A percentile compares a stretch with the other conserved stretches of the same genome.
phyloP scores from a whole-genome alignment of 2,888 invertebrate species.

The Meloe dianella region DNA sequence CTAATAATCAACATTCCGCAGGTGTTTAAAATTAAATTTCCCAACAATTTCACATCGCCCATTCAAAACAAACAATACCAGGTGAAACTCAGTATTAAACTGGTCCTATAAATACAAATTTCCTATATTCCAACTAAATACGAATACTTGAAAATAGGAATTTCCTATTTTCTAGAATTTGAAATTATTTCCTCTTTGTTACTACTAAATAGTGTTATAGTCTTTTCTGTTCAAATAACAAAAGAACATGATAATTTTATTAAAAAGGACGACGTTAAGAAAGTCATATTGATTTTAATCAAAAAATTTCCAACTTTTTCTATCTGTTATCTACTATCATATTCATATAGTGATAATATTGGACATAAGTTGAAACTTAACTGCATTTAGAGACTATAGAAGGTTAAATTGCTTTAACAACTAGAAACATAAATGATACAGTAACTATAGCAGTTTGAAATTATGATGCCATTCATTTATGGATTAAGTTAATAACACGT shows the following conservation, averaged over 20 bases:
- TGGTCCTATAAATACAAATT: constrained; percentile 20
- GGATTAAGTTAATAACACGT: constrained; percentile 37
- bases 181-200: background rate
- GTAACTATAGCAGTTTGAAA: constrained; percentile 29
- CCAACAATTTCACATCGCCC: constrained; percentile 18
- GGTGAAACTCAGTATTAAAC: constrained; percentile 23
- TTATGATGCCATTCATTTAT: constrained; percentile 35
- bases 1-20: constrained; percentile 33
- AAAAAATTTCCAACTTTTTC: background rate
- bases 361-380: constrained; percentile 29
- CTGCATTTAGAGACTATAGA: constrained; percentile 32
- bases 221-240: background rate
- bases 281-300: background rate
- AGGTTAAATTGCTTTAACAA: constrained; percentile 34
- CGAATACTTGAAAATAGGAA: constrained; percentile 23
- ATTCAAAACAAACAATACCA: constrained; percentile 15
- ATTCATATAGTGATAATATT: constrained; percentile 20
- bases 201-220: background rate
- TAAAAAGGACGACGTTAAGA: background rate
- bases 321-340: background rate
- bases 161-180: constrained; percentile 2
- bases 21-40: constrained; percentile 31
- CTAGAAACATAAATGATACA: constrained; percentile 38
- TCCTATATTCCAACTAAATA: constrained; percentile 1
- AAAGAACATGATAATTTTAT: background rate